Base-by-base conservation (phyloP, 2,113 vertebrate genomes). In the Lipotes vexillifer region DNA sequence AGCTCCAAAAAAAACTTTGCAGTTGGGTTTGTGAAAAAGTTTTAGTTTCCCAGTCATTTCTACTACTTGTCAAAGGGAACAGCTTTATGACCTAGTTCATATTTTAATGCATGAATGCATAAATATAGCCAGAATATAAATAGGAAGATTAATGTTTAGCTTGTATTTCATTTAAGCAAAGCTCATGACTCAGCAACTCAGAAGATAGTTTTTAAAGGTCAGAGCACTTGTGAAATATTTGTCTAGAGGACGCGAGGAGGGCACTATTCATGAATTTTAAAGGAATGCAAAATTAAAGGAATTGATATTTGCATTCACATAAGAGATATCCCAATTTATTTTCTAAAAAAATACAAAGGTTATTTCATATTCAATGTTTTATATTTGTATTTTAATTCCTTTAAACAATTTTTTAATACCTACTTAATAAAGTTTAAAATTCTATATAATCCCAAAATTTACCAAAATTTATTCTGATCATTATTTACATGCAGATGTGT, bases 381-480 rank as follows among this genome's bases (percentile, higher is more conserved):
- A 68, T 85, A 57, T 85, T 41, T 66, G 61, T 85, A 57, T 96
- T 95, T 85, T 86, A 75, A 82, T 90, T 93, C 23, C 68, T 96
- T 65, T 33, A 57, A 86, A 38, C 36, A 18, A 44, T 17, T 77
- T 82, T 92, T 71, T 81, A 93, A 74, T 36, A 77, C 23, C 20
- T 74, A 33, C 27, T 83, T 61, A 93, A 55, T 96, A 46, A 66
- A 33, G 29, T 85, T 93, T 95, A 25, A 94, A 96, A 66, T 38
- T 65, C 44, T 74, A 2, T 71, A 46, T 71, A 83, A 72, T 93
- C 55, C 83, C 20, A 36, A 68, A 46, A 65, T 96, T 59, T 92
- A 87, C 83, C 20, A 36, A 68, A 46, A 65, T 96, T 59, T 94
- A 87, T 97, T 87, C 72, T 87, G 27, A 66, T 93, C 20, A 20